These are phyloP conservation scores for Motacilla alba DNA, from an alignment of 2,113 vertebrate species.

Conservation along the genomic window DNA sequence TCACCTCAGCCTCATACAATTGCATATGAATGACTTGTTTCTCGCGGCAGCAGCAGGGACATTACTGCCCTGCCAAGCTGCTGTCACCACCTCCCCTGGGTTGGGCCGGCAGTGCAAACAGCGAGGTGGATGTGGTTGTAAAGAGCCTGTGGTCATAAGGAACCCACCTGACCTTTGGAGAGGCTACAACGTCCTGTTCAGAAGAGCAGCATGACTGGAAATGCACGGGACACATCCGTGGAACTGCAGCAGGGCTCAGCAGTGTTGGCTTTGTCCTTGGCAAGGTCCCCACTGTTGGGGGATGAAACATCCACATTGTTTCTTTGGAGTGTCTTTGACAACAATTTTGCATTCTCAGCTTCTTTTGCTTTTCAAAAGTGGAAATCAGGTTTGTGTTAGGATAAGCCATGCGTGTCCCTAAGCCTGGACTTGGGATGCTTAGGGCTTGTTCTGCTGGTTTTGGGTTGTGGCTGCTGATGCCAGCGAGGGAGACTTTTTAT, in stretches of 20 bases:
- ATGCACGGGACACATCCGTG: not conserved
- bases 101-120: not conserved
- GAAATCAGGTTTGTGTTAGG: not conserved
- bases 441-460: not conserved
- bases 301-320: not conserved
- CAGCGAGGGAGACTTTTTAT: not conserved
- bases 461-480: not conserved
- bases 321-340: not conserved
- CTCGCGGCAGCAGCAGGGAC: accelerated
- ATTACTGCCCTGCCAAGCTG: not conserved
- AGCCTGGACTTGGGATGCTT: not conserved
- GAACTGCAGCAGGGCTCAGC: not conserved
- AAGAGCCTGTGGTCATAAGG: not conserved
- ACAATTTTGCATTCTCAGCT: accelerated
- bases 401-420: not conserved
- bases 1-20: not conserved
- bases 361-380: not conserved
- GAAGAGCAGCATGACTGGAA: not conserved
- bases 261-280: not conserved
- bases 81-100: not conserved
- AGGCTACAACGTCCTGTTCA: not conserved
- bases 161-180: not conserved
- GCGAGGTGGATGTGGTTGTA: not conserved
- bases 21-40: conserved; percentile 28
- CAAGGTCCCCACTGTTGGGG: not conserved